Evolutionary conservation across 1,140 invertebrate genomes (phyloP).

Genomic region (Akabosia matsudoensis): DNA sequence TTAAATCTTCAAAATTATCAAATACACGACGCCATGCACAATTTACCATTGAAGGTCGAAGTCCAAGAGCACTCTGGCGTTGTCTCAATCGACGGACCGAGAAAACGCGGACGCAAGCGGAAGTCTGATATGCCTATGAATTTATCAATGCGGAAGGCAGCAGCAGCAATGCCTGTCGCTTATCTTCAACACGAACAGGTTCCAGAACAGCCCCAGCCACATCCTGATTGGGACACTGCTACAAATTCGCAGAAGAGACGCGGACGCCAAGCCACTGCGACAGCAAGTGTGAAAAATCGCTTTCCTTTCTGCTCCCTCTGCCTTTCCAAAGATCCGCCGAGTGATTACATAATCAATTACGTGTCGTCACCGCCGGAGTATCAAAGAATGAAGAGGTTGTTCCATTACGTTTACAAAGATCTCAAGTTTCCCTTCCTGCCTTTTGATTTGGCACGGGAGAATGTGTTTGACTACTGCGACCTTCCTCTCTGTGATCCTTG

Average conservation of each 20-base stretch:
- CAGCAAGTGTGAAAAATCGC: neutral
- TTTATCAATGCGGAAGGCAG: neutral
- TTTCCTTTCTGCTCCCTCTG: neutral
- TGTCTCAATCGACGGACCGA: neutral
- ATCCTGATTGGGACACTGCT: neutral
- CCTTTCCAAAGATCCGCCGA: neutral
- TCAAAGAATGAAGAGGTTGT: slow-evolving; percentile 11
- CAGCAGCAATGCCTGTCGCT: neutral
- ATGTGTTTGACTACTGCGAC: slow-evolving; percentile 18
- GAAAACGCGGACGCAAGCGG: neutral
- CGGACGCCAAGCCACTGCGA: neutral
- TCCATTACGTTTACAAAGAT: slow-evolving; percentile 11
- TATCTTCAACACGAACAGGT: neutral
- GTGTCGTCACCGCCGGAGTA: neutral
- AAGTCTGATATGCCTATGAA: neutral
- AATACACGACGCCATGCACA: no score
- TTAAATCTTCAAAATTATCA: no score
- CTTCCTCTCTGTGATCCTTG: neutral
- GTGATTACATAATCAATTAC: neutral
- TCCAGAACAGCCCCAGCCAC: neutral
- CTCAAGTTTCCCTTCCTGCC: slow-evolving; percentile 12
- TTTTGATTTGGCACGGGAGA: slow-evolving; percentile 2
- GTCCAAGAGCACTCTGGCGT: neutral
- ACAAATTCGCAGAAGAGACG: neutral
- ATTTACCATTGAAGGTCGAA: neutral